Base-by-base conservation (phyloP, 2,888 invertebrate species). In the Heteromyza rotundicornis region DNA sequence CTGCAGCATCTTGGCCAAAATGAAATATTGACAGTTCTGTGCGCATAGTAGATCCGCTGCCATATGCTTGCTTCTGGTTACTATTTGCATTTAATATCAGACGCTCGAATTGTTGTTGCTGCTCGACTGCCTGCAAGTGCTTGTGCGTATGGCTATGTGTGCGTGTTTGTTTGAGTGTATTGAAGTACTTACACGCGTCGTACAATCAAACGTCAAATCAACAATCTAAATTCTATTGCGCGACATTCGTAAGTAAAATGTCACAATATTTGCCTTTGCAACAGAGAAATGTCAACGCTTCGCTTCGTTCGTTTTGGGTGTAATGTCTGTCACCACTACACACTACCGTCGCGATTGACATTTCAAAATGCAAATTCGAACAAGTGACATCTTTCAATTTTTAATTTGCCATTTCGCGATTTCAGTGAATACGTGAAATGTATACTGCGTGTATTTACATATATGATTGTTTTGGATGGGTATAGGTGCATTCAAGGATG, bases 251-350 rank as follows among this genome's bases (percentile, higher is more conserved):
- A 74, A 72, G 70, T 68, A 72, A 74, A 70, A 68, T 76, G 72
- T 77, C 76, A 76, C 77, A 73, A 75, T 78, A 73, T 79, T 77
- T 79, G 72, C 70, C 53, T 62, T 60, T 24, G 47, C 14, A 19
- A 20, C 47, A n/a, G 20, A 64, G 64, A 59, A 71, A 71, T 72
- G 73, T 68, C 72, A 67, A 10, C 57, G 56, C 36, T 49, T 50
- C 36, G 7, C 62, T 40, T 40, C n/a, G 40, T 40, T 40, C 3
- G 40, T 40, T 40, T 40, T 40, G 10, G 40, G 40, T n/a, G 40
- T 40, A 40, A 27, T 52, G 24, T 24, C n/a, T 2, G 47, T 5
- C n/a, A 19, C 47, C 17, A 1, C 50, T n/a, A n/a, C n/a, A n/a
- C n/a, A n/a, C n/a, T n/a, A n/a, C 7, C 50, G n/a, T 27, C 23